Conservation (phyloP, 2,113 vertebrate species). For the Boulengeromyrus knoepffleri region DNA sequence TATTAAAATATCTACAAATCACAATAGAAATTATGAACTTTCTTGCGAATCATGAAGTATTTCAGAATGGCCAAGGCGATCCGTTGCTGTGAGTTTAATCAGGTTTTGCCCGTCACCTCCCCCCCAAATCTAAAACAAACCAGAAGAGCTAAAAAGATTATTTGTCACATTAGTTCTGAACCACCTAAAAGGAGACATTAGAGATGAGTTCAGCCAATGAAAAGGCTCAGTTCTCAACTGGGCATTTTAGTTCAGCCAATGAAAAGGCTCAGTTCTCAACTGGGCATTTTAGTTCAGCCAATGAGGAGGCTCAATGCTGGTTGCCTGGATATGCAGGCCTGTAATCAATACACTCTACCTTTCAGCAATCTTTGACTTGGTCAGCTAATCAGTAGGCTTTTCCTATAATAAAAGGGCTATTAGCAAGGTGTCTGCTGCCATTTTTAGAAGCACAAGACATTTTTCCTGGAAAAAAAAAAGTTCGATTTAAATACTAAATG, state of each 20-base stretch:
- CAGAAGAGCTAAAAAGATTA: background rate
- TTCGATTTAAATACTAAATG: background rate
- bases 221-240: background rate
- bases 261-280: background rate
- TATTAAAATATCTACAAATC: background rate
- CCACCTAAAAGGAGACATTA: background rate
- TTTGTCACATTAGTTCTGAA: background rate
- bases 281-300: slow-evolving; percentile 11
- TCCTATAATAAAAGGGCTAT: background rate
- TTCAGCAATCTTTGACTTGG: slow-evolving; percentile 20
- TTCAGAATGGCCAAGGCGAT: background rate
- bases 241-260: slow-evolving; percentile 13
- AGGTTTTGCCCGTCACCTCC: background rate
- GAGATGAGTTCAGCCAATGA: slow-evolving; percentile 8
- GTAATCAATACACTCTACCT: background rate
- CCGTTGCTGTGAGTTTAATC: background rate
- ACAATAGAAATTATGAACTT: background rate
- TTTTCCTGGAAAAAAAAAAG: background rate
- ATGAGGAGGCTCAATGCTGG: slow-evolving; percentile 14
- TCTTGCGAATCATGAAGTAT: background rate
- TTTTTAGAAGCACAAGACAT: background rate
- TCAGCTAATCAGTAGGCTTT: background rate
- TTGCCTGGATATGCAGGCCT: background rate
- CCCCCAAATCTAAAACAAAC: background rate
- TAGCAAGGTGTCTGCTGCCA: background rate